Conservation (phyloP, 2,888 invertebrate genomes). For the Rhynchonema sp. region DNA sequence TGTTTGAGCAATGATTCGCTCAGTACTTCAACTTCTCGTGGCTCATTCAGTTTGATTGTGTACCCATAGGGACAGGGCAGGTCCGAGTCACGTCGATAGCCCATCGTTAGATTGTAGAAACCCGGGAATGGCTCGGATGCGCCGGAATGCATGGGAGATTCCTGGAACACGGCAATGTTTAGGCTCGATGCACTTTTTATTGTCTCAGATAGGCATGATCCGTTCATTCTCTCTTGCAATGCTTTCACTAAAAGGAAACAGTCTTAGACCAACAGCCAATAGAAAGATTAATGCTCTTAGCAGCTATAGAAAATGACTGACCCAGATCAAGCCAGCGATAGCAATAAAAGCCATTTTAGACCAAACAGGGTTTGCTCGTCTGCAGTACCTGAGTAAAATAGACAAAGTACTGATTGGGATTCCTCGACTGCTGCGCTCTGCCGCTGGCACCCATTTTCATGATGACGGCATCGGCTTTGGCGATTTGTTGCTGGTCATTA, state of each 20-base stretch:
- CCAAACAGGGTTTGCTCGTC: too few relatives aligned
- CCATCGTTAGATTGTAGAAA: conserved; percentile 19
- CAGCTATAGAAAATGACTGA: too few relatives aligned
- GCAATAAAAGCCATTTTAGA: too few relatives aligned
- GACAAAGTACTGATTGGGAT: not conserved
- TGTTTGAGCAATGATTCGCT: not conserved
- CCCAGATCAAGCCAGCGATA: too few relatives aligned
- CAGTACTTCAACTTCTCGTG: not conserved
- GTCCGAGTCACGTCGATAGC: conserved; percentile 21
- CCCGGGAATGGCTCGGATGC: conserved; percentile 7
- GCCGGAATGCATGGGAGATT: conserved; percentile 1
- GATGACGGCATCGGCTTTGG: not conserved
- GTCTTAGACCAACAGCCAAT: too few relatives aligned
- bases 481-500: not conserved
- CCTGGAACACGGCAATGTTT: too few relatives aligned
- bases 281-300: too few relatives aligned
- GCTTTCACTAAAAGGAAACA: too few relatives aligned
- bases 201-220: too few relatives aligned
- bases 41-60: conserved; percentile 13
- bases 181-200: too few relatives aligned
- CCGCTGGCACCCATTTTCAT: not conserved
- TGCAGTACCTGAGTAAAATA: not conserved
- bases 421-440: not conserved
- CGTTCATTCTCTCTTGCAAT: too few relatives aligned
- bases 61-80: conserved; percentile 23